phyloP scores from a whole-genome alignment of 2,113 vertebrate species.

The Vulpes lagopus region DNA sequence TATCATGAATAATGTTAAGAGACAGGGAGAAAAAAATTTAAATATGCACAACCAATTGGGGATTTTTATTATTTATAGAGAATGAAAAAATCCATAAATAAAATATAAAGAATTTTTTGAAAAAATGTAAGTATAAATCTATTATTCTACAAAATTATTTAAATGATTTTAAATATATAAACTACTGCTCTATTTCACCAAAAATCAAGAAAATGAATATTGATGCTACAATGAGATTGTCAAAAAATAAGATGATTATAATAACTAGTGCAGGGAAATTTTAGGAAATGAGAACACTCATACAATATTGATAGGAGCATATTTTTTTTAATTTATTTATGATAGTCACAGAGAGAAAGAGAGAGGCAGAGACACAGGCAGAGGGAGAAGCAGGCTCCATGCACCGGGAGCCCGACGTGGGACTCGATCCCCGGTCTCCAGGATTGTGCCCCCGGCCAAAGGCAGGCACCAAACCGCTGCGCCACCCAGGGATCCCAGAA shows the following conservation, averaged over 20 bases:
- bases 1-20: neutral
- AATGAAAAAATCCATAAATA: neutral
- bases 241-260: constrained; percentile 42
- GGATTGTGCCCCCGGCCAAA: no score
- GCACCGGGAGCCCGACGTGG: no score
- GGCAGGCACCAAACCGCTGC: no score
- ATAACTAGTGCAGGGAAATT: neutral
- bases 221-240: neutral
- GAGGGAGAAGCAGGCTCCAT: no score
- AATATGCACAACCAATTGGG: neutral
- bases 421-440: no score
- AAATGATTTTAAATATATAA: neutral
- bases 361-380: no score
- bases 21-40: neutral
- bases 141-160: neutral
- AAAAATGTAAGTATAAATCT: neutral
- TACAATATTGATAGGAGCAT: constrained; percentile 28
- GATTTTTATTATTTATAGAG: neutral
- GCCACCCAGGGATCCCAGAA: no score
- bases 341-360: no score
- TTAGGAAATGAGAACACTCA: neutral
- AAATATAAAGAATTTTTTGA: neutral
- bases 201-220: neutral
- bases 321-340: neutral
- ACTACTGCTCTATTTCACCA: neutral